Percentiles rank a stretch among this genome's conserved stretches.
These are phyloP conservation scores for Acrocephalus arundinaceus DNA, from an alignment of 2,113 vertebrate genomes.

Conservation along the genomic window DNA sequence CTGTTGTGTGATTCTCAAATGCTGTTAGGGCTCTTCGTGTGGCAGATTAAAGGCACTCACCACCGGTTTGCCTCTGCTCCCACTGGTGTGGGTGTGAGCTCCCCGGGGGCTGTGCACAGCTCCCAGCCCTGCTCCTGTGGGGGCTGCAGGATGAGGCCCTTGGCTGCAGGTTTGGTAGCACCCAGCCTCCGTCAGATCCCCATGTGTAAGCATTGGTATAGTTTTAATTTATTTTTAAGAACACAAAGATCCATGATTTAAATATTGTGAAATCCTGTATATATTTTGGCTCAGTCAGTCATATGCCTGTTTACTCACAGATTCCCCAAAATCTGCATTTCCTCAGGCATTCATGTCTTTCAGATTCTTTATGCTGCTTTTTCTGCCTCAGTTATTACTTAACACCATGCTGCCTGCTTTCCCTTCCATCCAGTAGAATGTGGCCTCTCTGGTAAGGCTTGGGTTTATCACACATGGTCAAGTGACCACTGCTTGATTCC, in stretches of 20 bases:
- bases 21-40: background rate
- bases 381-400: constrained; percentile 62
- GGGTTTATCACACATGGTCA: fast-evolving
- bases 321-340: constrained; percentile 71
- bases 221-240: constrained; percentile 71
- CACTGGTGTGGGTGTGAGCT: fast-evolving
- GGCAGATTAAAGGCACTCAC: background rate
- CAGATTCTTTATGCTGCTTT: constrained; percentile 55
- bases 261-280: constrained; percentile 72
- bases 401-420: constrained; percentile 38
- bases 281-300: constrained; percentile 68
- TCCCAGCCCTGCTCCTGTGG: background rate
- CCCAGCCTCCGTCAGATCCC: background rate
- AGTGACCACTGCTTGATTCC: background rate
- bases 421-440: background rate
- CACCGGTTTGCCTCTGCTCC: background rate
- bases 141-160: background rate
- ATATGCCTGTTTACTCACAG: constrained; percentile 72
- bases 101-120: background rate
- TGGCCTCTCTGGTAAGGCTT: background rate
- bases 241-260: constrained; percentile 70
- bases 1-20: background rate
- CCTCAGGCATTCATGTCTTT: constrained; percentile 67
- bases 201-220: constrained; percentile 44
- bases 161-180: constrained; percentile 24